Evolutionary conservation across 2,888 invertebrate species (phyloP).

Genomic region (Rhopalosiphum nymphaeae): DNA sequence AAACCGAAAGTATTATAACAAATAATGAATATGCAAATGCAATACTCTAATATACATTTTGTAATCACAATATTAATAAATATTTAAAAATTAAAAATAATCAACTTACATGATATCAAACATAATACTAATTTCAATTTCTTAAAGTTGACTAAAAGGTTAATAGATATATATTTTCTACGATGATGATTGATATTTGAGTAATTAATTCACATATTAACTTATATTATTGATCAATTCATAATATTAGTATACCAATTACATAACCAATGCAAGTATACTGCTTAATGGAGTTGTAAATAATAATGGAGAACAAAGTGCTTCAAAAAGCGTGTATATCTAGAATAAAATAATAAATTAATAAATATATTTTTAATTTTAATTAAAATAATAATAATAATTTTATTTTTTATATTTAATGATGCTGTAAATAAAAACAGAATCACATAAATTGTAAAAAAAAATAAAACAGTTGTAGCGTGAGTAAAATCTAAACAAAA

Average conservation of each 20-base stretch:
- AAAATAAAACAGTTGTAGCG: neutral
- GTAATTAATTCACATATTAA: neutral
- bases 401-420: neutral
- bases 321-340: neutral
- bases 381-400: neutral
- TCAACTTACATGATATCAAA: neutral
- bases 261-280: neutral
- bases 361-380: neutral
- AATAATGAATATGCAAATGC: neutral
- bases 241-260: too few relatives aligned
- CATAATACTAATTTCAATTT: neutral
- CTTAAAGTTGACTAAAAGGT: neutral
- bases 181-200: neutral
- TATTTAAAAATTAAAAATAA: neutral
- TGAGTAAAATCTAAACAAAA: neutral
- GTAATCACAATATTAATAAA: neutral
- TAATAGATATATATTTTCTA: neutral
- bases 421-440: neutral
- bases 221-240: neutral
- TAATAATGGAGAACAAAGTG: neutral
- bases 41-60: too few relatives aligned
- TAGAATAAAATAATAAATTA: neutral
- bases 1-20: neutral
- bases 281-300: neutral
- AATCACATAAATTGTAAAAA: neutral